Conservation (phyloP, 2,113 vertebrate genomes). For the Scytalopus superciliaris region DNA sequence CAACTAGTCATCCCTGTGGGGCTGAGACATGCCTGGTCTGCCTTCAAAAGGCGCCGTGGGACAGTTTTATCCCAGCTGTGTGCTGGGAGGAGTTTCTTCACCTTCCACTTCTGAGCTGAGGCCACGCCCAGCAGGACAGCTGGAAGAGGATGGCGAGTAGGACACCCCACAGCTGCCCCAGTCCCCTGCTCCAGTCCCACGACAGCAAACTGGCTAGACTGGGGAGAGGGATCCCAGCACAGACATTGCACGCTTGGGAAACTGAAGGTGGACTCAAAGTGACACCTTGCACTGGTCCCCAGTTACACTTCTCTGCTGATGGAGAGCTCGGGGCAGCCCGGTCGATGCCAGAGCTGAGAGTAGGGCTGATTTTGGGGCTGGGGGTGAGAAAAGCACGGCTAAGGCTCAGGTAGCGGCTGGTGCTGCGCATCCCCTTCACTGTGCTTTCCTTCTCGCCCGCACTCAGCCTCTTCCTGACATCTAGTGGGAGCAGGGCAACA, state of each 20-base stretch:
- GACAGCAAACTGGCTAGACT: not conserved
- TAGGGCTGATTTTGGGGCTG: not conserved
- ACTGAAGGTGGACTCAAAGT: not conserved
- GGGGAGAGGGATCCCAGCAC: not conserved
- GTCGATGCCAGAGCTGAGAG: not conserved
- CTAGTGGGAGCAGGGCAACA: slow-evolving; percentile 46
- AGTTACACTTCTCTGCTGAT: not conserved
- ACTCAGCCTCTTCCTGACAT: slow-evolving; percentile 52
- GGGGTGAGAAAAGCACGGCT: not conserved
- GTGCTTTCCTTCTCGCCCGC: not conserved
- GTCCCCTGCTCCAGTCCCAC: not conserved
- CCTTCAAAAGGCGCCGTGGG: not conserved
- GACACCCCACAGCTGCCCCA: not conserved
- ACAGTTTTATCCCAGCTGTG: not conserved
- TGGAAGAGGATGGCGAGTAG: not conserved
- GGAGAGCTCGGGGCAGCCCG: not conserved
- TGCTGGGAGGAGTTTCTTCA: not conserved
- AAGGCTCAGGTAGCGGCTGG: not conserved
- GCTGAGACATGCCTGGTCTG: not conserved
- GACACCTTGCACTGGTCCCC: accelerated
- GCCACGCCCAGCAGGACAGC: not conserved
- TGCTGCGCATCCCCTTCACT: not conserved
- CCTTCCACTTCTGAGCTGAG: not conserved
- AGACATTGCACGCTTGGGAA: accelerated
- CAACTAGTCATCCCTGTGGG: accelerated